A percentile compares a stretch with the other conserved stretches of the same genome.
Evolutionary conservation across 1,140 invertebrate genomes (phyloP).

Genomic region (Ceratina australensis): DNA sequence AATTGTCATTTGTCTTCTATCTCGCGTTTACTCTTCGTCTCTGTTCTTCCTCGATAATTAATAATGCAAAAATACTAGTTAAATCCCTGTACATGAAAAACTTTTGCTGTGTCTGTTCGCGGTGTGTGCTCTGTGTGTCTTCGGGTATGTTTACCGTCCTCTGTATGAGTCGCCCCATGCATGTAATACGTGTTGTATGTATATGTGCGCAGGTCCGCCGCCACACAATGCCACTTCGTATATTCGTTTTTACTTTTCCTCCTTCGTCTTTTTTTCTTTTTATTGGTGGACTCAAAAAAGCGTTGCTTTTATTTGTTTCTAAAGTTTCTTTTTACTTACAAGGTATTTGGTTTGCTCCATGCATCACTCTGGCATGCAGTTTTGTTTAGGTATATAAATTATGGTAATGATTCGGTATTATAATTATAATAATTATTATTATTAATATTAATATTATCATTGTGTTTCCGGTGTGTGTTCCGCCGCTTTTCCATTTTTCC

Average conservation of each 20-base stretch:
- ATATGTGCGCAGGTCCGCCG: constrained; percentile 26
- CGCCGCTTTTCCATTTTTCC: constrained; percentile 41
- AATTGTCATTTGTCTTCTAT: background rate
- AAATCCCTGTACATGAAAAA: constrained; percentile 77
- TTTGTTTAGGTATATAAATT: constrained; percentile 78
- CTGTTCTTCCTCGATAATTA: constrained; percentile 41
- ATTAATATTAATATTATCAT: constrained; percentile 74
- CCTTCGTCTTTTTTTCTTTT: no score
- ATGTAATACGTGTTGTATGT: background rate
- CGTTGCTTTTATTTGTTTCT: constrained; percentile 66
- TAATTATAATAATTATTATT: constrained; percentile 72
- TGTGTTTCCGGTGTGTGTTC: constrained; percentile 52
- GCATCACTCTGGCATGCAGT: constrained; percentile 69
- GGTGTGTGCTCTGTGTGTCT: background rate
- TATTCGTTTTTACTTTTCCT: constrained; percentile 12
- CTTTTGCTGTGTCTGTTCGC: background rate
- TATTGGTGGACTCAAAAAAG: constrained; percentile 61
- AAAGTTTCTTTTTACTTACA: constrained; percentile 73
- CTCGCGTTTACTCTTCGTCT: background rate
- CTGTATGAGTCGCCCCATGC: background rate
- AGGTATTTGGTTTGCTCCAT: constrained; percentile 75
- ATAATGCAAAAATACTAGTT: constrained; percentile 78
- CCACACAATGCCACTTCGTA: constrained; percentile 10
- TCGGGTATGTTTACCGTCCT: background rate
- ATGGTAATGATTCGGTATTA: constrained; percentile 79